Evolutionary conservation across 2,113 vertebrate species (phyloP).

Genomic region (Syngnathus scovelli): DNA sequence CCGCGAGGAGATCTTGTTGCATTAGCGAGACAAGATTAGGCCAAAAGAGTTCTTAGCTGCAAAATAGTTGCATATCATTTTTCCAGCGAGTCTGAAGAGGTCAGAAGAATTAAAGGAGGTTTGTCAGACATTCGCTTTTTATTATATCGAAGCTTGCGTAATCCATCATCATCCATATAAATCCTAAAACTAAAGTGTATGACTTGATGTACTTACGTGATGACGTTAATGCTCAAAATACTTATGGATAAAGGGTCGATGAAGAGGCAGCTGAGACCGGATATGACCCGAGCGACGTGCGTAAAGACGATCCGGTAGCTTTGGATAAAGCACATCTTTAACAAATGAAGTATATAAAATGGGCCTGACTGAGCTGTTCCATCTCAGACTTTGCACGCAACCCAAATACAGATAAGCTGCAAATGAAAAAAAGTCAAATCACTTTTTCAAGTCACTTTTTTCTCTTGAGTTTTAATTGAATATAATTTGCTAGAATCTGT

Average conservation of each 20-base stretch:
- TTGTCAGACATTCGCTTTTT: no score
- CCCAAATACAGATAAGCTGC: background rate
- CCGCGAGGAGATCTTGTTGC: conserved; percentile 31
- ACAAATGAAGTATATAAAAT: background rate
- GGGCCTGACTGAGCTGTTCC: background rate
- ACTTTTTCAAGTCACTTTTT: background rate
- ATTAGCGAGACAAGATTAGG: conserved; percentile 33
- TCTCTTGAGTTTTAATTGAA: conserved; percentile 10
- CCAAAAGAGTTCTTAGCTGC: background rate
- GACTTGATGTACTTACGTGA: background rate
- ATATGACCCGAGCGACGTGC: conserved; percentile 1
- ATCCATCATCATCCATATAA: background rate
- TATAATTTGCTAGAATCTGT: conserved; percentile 7
- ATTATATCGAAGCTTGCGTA: conserved; percentile 16
- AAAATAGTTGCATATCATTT: conserved; percentile 1
- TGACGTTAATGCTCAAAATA: conserved; percentile 8
- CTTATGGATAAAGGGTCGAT: conserved; percentile 12
- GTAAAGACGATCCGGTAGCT: conserved; percentile 11
- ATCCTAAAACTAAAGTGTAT: conserved; percentile 7
- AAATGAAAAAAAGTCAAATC: no score
- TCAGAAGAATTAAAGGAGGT: no score
- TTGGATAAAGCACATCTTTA: conserved; percentile 4
- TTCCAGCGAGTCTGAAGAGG: no score
- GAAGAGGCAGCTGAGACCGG: background rate
- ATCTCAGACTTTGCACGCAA: background rate